Conservation (phyloP, 2,888 invertebrate species). For the Tetheella fluctuosa region DNA sequence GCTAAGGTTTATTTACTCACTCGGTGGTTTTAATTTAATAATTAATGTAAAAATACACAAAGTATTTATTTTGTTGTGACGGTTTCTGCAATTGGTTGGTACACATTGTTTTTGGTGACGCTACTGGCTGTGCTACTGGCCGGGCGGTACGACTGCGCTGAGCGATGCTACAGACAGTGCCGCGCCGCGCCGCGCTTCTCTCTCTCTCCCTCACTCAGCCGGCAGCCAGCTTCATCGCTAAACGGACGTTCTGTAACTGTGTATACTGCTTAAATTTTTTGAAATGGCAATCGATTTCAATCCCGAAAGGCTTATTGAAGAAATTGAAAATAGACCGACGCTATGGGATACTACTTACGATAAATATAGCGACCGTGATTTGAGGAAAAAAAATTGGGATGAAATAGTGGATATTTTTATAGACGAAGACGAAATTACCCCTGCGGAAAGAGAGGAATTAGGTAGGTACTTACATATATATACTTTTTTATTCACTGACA, state of each 20-base stretch:
- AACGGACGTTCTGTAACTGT: background rate
- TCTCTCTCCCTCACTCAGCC: background rate
- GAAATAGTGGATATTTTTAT: background rate
- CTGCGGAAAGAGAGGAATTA: background rate
- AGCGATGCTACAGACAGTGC: too few species aligned
- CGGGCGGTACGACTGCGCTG: background rate
- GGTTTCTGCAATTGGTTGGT: too few species aligned
- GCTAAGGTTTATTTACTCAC: too few species aligned
- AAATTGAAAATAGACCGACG: background rate
- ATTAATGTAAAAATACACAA: too few species aligned
- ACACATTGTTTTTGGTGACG: background rate
- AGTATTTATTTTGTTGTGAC: too few species aligned
- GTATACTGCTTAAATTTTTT: background rate
- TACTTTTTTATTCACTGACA: background rate
- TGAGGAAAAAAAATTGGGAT: background rate
- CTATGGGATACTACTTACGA: background rate
- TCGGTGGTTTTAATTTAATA: too few species aligned
- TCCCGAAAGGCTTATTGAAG: background rate
- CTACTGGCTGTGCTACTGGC: constrained; percentile 4
- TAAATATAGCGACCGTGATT: background rate
- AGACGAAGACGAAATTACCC: background rate
- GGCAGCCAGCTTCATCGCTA: background rate
- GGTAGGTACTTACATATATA: background rate
- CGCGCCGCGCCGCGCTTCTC: background rate
- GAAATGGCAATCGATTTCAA: constrained; percentile 4